Base-by-base conservation (phyloP, 2,113 vertebrate species). In the Chaenogobius annularis region DNA sequence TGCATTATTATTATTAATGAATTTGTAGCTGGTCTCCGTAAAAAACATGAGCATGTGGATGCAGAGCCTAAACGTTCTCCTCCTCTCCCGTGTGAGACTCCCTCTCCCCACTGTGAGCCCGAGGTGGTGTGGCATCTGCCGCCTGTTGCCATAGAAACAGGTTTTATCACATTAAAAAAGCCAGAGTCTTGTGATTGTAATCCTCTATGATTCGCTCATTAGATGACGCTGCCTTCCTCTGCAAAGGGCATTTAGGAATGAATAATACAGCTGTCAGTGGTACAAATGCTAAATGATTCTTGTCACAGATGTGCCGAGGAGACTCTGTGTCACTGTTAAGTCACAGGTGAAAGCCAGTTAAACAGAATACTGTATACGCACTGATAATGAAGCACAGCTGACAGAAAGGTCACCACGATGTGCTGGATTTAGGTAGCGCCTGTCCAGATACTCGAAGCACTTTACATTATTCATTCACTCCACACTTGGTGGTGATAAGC, bases 281-380 rank as follows among this genome's bases (percentile, higher is more conserved):
- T 1, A 13, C 35, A 40, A 62, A 62, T 62, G 59, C 26, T 37
- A 35, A 62, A 62, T 62, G 59, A 62, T 62, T 35, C 15, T 62
- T 19, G 31, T 62, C 31, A 35, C 15, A 62, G 31, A 26, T 62
- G 26, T 62, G 26, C 17, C 0, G 59, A 62, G 59, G 31, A 3
- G 14, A 37, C 26, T 26, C 26, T 3, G 68, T 19, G 65, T 73
- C 40, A 13, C 43, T 26, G 26, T 44, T 55, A 7, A 17, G 4
- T 22, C 10, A 22, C 54, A 55, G 68, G 72, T 79, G 70, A 81
- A 79, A 79, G 80, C 86, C 75, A 88, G 4, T 50, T 19, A 48
- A 50, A 50, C 47, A 48, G 14, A 48, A 48, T 5, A 43, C 2
- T 9, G 44, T 40, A 12, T 46, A 10, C 44, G 9, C 46, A 48